Evolutionary conservation across 1,140 invertebrate genomes (phyloP), one percentile per base, ranked within the genome.

Genomic region (Orius insidiosus): DNA sequence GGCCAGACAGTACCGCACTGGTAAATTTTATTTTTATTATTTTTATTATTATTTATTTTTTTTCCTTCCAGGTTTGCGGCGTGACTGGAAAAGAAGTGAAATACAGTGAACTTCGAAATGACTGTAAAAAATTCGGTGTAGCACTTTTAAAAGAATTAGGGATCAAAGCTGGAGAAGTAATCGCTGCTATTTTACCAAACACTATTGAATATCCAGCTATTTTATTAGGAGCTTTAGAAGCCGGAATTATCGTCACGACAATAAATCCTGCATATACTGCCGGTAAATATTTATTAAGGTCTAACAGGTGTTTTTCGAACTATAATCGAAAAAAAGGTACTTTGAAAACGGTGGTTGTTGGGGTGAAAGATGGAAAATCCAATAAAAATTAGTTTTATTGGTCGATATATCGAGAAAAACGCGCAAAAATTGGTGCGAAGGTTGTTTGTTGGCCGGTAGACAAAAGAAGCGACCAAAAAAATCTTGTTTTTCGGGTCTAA

Each of bases 251-350:
- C 8, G 68, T 80, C 4, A 84, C 83, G 6, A 77, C 83, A 0
- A 66, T 84, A 0, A 92, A 89, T 65, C 81, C 84, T 2, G 58
- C 75, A 32, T 92, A 87, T 55, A 89, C 80, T 3, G 52, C 74
- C 55, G 75, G 86, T 89, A 62, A 70, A 66, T n/a, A n/a, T n/a
- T n/a, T n/a, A n/a, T n/a, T n/a, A n/a, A n/a, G n/a, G n/a, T n/a
- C n/a, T n/a, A n/a, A n/a, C n/a, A n/a, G n/a, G n/a, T n/a, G n/a
- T n/a, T n/a, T n/a, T n/a, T n/a, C n/a, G n/a, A n/a, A n/a, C n/a
- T n/a, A n/a, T n/a, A n/a, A n/a, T n/a, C n/a, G n/a, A n/a, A n/a
- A n/a, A n/a, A n/a, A n/a, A n/a, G n/a, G n/a, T n/a, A n/a, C n/a
- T n/a, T n/a, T n/a, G n/a, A n/a, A n/a, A n/a, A n/a, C n/a, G n/a